These are phyloP conservation scores for Phyllostomus hastatus DNA, from an alignment of 2,113 vertebrate species.

Conservation along the genomic window DNA sequence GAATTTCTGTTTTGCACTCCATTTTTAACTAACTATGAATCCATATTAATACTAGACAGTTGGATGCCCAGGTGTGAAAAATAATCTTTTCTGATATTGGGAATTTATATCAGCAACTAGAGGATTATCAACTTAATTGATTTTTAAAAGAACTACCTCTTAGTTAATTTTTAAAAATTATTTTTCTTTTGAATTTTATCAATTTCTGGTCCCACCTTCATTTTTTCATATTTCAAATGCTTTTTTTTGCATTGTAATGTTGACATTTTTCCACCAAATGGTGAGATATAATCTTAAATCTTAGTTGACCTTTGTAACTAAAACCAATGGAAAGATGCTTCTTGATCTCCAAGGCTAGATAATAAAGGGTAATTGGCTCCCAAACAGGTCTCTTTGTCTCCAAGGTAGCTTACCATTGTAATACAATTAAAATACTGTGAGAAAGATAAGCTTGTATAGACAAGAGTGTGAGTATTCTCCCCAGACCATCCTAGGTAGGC, in stretches of 20 bases:
- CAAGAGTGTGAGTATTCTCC: not conserved
- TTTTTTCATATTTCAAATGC: not conserved
- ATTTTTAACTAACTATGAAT: constrained; percentile 49
- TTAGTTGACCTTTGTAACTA: not conserved
- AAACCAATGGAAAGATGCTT: not conserved
- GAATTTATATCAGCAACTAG: not conserved
- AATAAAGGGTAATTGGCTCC: not conserved
- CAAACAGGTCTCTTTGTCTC: not conserved
- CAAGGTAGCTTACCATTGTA: not conserved
- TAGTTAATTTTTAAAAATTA: not conserved
- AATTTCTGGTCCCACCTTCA: not conserved
- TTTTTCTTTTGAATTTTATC: not conserved
- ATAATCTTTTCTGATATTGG: not conserved
- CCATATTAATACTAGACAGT: constrained; percentile 38
- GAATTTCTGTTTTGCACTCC: not conserved
- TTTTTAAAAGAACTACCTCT: not conserved
- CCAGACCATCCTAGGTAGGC: not conserved
- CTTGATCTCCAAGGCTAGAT: not conserved
- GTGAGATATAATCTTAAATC: not conserved
- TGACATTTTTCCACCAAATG: not conserved
- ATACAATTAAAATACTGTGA: not conserved
- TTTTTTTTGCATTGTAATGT: not conserved
- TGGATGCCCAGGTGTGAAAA: constrained; percentile 18
- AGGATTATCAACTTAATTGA: not conserved
- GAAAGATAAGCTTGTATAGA: not conserved